Percentiles rank a stretch among this genome's conserved stretches.
phyloP scores from a whole-genome alignment of 2,888 invertebrate species.

The Trissolcus japonicus region DNA sequence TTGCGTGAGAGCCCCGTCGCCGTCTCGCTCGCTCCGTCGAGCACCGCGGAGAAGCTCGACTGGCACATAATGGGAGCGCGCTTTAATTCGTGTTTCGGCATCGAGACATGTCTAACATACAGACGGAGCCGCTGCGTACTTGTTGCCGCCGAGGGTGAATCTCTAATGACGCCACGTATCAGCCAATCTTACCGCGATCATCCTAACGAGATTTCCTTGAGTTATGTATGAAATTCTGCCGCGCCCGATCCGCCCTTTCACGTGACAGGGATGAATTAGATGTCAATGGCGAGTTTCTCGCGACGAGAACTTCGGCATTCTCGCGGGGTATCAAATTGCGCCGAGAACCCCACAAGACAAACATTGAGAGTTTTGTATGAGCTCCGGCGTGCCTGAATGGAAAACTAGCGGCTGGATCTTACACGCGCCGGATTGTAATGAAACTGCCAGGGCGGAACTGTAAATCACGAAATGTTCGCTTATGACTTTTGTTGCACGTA shows the following conservation, averaged over 20 bases:
- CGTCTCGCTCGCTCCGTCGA: constrained; percentile 38
- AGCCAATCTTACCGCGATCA: constrained; percentile 55
- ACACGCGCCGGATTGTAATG: constrained; percentile 14
- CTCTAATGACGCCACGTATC: constrained; percentile 56
- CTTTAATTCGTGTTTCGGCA: constrained; percentile 47
- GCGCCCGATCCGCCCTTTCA: constrained; percentile 10
- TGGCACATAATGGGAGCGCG: constrained; percentile 57
- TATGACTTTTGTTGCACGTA: constrained; percentile 41
- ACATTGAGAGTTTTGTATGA: background rate
- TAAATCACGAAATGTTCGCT: constrained; percentile 49
- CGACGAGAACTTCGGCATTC: background rate
- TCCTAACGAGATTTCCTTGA: constrained; percentile 54
- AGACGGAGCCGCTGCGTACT: constrained; percentile 45
- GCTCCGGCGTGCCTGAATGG: background rate
- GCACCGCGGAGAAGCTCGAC: constrained; percentile 63
- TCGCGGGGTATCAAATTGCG: constrained; percentile 2
- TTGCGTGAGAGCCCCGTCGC: constrained; percentile 39
- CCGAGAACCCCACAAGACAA: background rate
- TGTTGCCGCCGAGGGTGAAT: constrained; percentile 58
- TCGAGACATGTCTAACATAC: constrained; percentile 45
- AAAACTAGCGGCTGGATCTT: background rate
- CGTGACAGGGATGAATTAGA: constrained; percentile 47
- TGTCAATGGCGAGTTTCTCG: constrained; percentile 33
- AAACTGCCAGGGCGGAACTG: background rate
- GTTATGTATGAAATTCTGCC: constrained; percentile 38